Base-by-base conservation (phyloP, 2,888 invertebrate species). In the Macrophya annulata region DNA sequence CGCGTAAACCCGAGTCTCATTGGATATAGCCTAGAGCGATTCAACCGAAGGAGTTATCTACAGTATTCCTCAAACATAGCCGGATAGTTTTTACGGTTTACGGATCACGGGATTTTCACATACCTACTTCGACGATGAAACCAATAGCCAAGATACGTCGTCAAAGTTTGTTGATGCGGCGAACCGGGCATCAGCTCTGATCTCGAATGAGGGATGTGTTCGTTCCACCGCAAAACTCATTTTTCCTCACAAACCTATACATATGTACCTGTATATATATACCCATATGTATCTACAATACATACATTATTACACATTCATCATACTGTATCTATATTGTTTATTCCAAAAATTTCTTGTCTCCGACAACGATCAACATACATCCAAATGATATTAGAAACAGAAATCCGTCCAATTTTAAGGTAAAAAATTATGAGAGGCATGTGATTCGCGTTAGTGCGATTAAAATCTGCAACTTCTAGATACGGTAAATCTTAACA, bases 161-260 rank as follows among this genome's bases (percentile, higher is more conserved):
- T 43, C 62, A 25, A 81, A 81, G 81, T 65, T 81, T 65, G 81
- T 65, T 81, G 59, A 62, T 81, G 25, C 81, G 59, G 40, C 17
- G 31, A 55, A 55, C 4, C 31, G 51, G 15, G 31, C 21, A 74
- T 40, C 74, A 21, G 74, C n/a, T 25, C 25, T 55, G 25, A 51
- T 77, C 31, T 68, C 68, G 31, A 17, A 68, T 37, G 68, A 68
- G 25, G 68, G 68, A 68, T 68, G 31, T 37, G 31, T 37, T 15
- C 51, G 48, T 76, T 76, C 48, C 77, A 40, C 43, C 43, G 17
- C 31, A 31, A 51, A 55, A 55, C 21, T 77, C 31, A 77, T 76
- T 76, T 76, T 62, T 62, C 25, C 12, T 62, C 21, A 25, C 12
- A 17, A 12, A 31, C 68, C 10, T 25, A 68, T 1, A 68, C 6